Conservation (phyloP, 2,888 invertebrate species). For the Cremastinae sp. region DNA sequence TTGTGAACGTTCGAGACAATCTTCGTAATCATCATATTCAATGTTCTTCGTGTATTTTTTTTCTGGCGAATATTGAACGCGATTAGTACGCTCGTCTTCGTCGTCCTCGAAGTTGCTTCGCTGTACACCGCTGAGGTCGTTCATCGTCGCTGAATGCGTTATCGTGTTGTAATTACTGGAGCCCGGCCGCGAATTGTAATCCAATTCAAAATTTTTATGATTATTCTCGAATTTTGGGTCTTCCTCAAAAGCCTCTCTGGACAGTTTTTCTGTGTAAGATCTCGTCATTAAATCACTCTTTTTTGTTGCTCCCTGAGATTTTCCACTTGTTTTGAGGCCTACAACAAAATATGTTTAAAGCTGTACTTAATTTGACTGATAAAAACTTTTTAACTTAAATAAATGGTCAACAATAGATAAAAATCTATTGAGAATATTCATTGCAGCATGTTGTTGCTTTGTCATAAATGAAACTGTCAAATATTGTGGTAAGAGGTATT, state of each 20-base stretch:
- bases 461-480: conserved; percentile 13
- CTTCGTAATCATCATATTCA: conserved; percentile 64
- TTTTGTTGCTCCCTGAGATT: conserved; percentile 62
- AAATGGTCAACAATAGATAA: no score
- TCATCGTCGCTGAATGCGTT: conserved; percentile 70
- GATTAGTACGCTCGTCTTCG: conserved; percentile 60
- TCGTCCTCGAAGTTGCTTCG: conserved; percentile 58
- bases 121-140: conserved; percentile 71
- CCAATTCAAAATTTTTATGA: conserved; percentile 68
- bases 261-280: conserved; percentile 39
- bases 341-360: conserved; percentile 31
- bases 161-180: conserved; percentile 62
- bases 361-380: no score
- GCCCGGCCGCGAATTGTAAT: conserved; percentile 56
- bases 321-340: conserved; percentile 68
- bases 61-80: conserved; percentile 65
- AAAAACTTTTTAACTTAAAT: no score
- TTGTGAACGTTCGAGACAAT: conserved; percentile 53
- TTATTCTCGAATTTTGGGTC: conserved; percentile 57
- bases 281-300: conserved; percentile 62
- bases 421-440: not conserved
- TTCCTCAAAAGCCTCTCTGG: conserved; percentile 63
- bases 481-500: conserved; percentile 17
- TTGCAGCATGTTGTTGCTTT: conserved; percentile 1
- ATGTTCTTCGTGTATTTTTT: conserved; percentile 73